Evolutionary conservation across 2,888 invertebrate genomes (phyloP).

Genomic region (Dermolepida albohirtum): DNA sequence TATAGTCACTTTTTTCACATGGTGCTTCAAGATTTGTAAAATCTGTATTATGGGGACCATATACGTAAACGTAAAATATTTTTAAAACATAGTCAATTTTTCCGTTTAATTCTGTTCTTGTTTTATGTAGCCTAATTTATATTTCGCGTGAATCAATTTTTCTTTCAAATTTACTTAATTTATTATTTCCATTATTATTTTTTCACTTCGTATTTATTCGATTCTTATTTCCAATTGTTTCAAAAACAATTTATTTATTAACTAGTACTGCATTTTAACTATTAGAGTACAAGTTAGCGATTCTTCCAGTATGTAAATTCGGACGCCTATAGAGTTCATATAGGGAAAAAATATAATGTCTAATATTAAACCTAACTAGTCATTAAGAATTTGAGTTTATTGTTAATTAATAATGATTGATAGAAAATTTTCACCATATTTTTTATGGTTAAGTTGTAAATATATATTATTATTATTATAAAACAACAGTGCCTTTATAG

Average conservation of each 20-base stretch:
- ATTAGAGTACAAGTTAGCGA: slow-evolving; percentile 39
- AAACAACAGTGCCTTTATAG: slow-evolving; percentile 51
- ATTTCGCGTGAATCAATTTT: slow-evolving; percentile 22
- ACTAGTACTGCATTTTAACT: slow-evolving; percentile 38
- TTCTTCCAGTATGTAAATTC: slow-evolving; percentile 39
- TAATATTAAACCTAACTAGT: slow-evolving; percentile 44
- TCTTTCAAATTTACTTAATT: slow-evolving; percentile 43
- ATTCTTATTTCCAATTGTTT: slow-evolving; percentile 37
- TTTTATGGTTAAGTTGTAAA: slow-evolving; percentile 40
- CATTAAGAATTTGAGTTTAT: slow-evolving; percentile 47
- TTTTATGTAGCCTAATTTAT: slow-evolving; percentile 43
- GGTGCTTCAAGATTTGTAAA: slow-evolving; percentile 48
- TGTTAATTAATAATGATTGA: slow-evolving; percentile 45
- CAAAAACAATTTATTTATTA: slow-evolving; percentile 30
- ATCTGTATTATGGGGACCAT: slow-evolving; percentile 50
- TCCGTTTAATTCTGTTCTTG: slow-evolving; percentile 19
- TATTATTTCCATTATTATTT: slow-evolving; percentile 30
- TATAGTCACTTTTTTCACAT: slow-evolving; percentile 48
- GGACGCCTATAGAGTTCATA: slow-evolving; percentile 31
- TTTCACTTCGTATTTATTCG: slow-evolving; percentile 36
- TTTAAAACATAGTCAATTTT: no score
- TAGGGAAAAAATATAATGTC: slow-evolving; percentile 44
- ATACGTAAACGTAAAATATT: slow-evolving; percentile 48
- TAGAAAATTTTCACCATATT: slow-evolving; percentile 43
- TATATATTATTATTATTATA: slow-evolving; percentile 38